Percentiles rank a stretch among this genome's conserved stretches.
Evolutionary conservation across 2,888 invertebrate genomes (phyloP).

Genomic region (Bursaphelenchus okinawaensis): DNA sequence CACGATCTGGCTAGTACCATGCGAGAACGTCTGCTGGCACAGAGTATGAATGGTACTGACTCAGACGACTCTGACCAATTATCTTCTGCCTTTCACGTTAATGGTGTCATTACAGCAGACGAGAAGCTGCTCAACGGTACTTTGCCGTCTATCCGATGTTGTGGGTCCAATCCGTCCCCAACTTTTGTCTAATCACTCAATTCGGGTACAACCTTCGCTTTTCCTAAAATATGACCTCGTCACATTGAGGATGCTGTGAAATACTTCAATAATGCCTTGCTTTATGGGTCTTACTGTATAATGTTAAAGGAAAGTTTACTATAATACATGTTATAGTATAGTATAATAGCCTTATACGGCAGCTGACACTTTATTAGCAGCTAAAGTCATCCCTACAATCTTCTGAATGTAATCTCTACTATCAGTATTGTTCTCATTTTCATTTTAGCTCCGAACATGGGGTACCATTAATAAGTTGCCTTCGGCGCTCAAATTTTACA

Average conservation of each 20-base stretch:
- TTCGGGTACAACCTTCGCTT: background rate
- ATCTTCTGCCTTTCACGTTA: constrained; percentile 56
- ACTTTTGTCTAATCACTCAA: constrained; percentile 32
- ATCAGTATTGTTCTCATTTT: background rate
- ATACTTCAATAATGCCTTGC: too few species aligned
- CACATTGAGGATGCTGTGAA: too few species aligned
- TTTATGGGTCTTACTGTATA: too few species aligned
- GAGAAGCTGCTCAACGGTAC: constrained; percentile 25
- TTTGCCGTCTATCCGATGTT: constrained; percentile 23
- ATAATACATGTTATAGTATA: too few species aligned
- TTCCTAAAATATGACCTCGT: too few species aligned
- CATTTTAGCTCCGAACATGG: background rate
- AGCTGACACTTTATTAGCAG: too few species aligned
- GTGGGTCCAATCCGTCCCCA: constrained; percentile 32
- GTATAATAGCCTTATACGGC: too few species aligned
- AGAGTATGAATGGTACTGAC: constrained; percentile 32
- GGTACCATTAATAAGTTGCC: background rate
- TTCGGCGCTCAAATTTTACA: background rate
- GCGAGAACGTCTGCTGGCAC: constrained; percentile 49
- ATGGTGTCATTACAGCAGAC: constrained; percentile 55
- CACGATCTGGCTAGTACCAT: constrained; percentile 52
- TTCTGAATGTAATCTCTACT: background rate
- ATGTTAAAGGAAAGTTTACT: too few species aligned
- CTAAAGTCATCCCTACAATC: background rate
- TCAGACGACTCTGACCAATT: constrained; percentile 45